phyloP scores from a whole-genome alignment of 2,888 invertebrate species.

The Tuberolachnus salignus region DNA sequence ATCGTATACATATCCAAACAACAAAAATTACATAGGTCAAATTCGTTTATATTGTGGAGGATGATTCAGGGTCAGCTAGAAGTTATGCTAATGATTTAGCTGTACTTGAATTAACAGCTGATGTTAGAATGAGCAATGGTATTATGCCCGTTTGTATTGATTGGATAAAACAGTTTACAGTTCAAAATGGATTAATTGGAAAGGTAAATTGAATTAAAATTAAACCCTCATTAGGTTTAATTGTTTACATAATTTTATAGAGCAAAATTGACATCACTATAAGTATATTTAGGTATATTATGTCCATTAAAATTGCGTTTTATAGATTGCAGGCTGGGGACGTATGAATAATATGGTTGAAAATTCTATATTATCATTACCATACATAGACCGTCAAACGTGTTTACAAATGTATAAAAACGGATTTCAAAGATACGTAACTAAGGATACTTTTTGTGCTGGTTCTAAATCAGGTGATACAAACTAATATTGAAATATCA shows the following conservation, averaged over 20 bases:
- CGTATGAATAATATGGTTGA: slow-evolving; percentile 49
- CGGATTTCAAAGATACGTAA: slow-evolving; percentile 57
- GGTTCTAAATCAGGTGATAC: slow-evolving; percentile 40
- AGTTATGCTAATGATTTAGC: not conserved
- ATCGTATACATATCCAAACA: too few relatives aligned
- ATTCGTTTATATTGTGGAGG: not conserved
- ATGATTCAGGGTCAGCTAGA: not conserved
- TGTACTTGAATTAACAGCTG: not conserved
- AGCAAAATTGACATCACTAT: not conserved
- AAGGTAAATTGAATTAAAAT: not conserved
- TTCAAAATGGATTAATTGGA: not conserved
- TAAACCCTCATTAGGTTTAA: not conserved
- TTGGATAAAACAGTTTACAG: too few relatives aligned
- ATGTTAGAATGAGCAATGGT: not conserved
- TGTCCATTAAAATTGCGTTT: not conserved
- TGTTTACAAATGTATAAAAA: slow-evolving; percentile 54
- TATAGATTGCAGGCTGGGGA: slow-evolving; percentile 59
- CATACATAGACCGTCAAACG: slow-evolving; percentile 57
- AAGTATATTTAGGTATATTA: not conserved
- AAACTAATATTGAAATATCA: not conserved
- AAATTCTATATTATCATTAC: slow-evolving; percentile 58
- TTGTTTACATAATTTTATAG: not conserved
- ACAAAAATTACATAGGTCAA: not conserved
- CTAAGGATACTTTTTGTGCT: slow-evolving; percentile 60
- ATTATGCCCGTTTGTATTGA: not conserved